Conservation (phyloP, 2,113 vertebrate species). For the Pituophis catenifer region DNA sequence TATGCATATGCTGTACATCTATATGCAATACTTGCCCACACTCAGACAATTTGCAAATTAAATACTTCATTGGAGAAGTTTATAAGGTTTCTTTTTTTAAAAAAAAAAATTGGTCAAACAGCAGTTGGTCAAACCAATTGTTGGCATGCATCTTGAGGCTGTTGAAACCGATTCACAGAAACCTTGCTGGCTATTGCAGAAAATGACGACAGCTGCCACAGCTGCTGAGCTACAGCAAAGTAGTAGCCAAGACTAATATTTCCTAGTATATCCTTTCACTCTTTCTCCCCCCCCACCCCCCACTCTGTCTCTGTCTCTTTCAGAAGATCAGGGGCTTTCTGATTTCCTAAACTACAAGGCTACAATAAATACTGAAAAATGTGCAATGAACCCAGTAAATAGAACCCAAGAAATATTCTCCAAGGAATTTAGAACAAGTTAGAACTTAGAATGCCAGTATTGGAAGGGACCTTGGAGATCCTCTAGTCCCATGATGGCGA, state of each 20-base stretch:
- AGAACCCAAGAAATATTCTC: not conserved
- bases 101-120: not conserved
- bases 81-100: constrained; percentile 49
- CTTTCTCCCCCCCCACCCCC: not conserved
- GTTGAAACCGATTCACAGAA: constrained; percentile 58
- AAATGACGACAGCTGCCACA: constrained; percentile 60
- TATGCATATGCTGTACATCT: not conserved
- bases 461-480: not conserved
- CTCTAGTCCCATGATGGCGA: not conserved
- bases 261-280: constrained; percentile 46
- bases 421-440: not conserved
- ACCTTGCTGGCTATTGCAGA: constrained; percentile 50
- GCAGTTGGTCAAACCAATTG: constrained; percentile 49
- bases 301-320: constrained; percentile 30
- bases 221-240: constrained; percentile 54
- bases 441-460: not conserved
- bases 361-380: not conserved
- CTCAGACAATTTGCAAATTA: constrained; percentile 11
- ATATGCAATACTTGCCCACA: not conserved
- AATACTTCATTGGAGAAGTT: constrained; percentile 51
- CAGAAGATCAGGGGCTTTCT: not conserved
- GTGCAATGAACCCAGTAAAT: not conserved
- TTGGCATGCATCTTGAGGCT: constrained; percentile 50
- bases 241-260: constrained; percentile 55
- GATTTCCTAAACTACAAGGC: rapidly evolving